Evolutionary conservation across 1,140 invertebrate species (phyloP), one percentile per base, ranked within the genome.

Genomic region (Archivesica marissinica): DNA sequence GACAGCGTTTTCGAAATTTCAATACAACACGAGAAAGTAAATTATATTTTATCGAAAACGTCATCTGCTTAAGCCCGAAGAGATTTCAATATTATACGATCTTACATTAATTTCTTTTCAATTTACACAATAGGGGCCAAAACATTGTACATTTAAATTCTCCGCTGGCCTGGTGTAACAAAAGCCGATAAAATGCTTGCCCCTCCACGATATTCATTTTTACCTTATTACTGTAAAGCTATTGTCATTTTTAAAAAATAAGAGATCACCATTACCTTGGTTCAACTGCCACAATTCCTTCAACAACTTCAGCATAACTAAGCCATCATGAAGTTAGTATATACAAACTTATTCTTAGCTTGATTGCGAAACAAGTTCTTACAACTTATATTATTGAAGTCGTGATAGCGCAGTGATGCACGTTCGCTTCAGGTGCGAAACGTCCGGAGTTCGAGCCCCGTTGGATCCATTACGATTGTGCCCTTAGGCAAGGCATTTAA

Each of bases 101-200:
- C 68, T 72, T 72, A 72, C 41, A 72, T 72, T 47, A 72, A 47
- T 50, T 72, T 44, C 25, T 47, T 38, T 47, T 44, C 39, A 72
- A 50, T 72, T 72, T 72, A 72, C 68, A 72, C 68, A 72, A 72
- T 72, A 50, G 41, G 2, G 68, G 68, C 68, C 41, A 25, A 64
- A 72, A 70, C 23, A 17, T 72, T 47, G 68, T 72, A 72, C 68
- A 44, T 72, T 47, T 25, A 72, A 44, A 50, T 72, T 72, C 2
- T 41, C 38, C 68, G 41, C 41, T 52, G 39, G 39, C 39, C 41
- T 17, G 2, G 15, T 35, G 59, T 59, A 35, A 64, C 59, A 64
- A 64, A 35, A 33, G 30, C 38, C 38, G 30, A 35, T 28, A 33
- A 64, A 64, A 59, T 35, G 38, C 1, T 9, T 2, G 33, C 30